phyloP scores from a whole-genome alignment of 2,888 invertebrate genomes.

The Chironomus riparius region DNA sequence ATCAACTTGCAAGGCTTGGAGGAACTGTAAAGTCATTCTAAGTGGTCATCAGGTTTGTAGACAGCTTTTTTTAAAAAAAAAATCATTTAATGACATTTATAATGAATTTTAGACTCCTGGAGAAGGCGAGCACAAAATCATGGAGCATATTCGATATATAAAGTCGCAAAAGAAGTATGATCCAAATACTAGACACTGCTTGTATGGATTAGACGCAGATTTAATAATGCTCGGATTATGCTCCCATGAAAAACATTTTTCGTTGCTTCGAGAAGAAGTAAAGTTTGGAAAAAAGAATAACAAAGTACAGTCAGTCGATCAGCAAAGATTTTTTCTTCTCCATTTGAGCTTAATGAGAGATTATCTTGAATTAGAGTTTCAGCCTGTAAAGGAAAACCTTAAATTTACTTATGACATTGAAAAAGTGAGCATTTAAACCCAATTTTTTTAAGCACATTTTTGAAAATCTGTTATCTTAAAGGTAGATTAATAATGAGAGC shows the following conservation, averaged over 20 bases:
- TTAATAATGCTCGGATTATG: conserved; percentile 93
- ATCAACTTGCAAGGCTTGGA: conserved; percentile 79
- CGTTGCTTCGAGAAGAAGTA: conserved; percentile 86
- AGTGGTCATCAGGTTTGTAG: conserved; percentile 96
- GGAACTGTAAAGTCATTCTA: conserved; percentile 71
- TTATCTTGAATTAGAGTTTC: conserved; percentile 87
- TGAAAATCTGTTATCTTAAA: too few relatives aligned
- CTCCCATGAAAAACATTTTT: conserved; percentile 92
- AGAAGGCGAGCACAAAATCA: conserved; percentile 97
- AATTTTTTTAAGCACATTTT: too few relatives aligned
- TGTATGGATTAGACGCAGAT: conserved; percentile 96
- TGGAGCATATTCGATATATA: conserved; percentile 92
- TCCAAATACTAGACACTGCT: conserved; percentile 86
- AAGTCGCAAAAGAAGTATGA: conserved; percentile 77
- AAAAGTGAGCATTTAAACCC: conserved; percentile 53
- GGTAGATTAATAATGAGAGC: too few relatives aligned
- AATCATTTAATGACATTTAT: too few relatives aligned
- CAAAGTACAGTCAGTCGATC: conserved; percentile 65
- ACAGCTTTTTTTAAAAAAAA: too few relatives aligned
- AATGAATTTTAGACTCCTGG: conserved; percentile 65
- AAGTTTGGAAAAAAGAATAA: conserved; percentile 65
- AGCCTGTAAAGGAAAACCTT: conserved; percentile 53
- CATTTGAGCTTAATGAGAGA: conserved; percentile 88
- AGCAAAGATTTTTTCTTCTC: conserved; percentile 85
- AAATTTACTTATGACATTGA: conserved; percentile 77